These are phyloP conservation scores for Serripes groenlandicus DNA, from an alignment of 2,888 invertebrate genomes.

Conservation along the genomic window DNA sequence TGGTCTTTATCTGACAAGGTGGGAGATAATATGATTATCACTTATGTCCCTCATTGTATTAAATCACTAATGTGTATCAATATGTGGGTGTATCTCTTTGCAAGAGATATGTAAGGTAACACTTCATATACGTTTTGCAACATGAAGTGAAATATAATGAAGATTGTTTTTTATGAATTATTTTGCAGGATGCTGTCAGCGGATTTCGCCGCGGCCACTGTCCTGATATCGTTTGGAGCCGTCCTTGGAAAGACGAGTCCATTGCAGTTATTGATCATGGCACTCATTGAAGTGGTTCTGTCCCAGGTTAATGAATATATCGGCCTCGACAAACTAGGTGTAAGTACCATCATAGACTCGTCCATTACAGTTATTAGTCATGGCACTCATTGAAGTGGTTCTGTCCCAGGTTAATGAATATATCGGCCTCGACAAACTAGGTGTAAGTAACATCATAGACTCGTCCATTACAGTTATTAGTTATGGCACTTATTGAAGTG, in stretches of 20 bases:
- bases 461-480: slow-evolving; percentile 86
- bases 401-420: slow-evolving; percentile 86
- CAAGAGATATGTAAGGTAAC: too few relatives aligned
- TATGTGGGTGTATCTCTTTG: too few relatives aligned
- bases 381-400: slow-evolving; percentile 87
- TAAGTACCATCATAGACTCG: slow-evolving; percentile 85
- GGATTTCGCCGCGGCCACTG: slow-evolving; percentile 87
- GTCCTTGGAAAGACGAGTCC: slow-evolving; percentile 87
- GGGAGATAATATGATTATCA: too few relatives aligned
- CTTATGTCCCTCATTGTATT: too few relatives aligned
- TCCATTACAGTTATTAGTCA: slow-evolving; percentile 86
- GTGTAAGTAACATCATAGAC: slow-evolving; percentile 85
- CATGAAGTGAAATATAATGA: too few relatives aligned
- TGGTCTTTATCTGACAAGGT: too few relatives aligned
- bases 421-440: slow-evolving; percentile 82
- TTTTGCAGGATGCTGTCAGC: slow-evolving; percentile 86
- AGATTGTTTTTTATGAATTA: too few relatives aligned
- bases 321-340: slow-evolving; percentile 82
- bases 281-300: slow-evolving; percentile 86
- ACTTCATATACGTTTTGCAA: too few relatives aligned
- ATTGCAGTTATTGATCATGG: slow-evolving; percentile 87
- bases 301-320: slow-evolving; percentile 86
- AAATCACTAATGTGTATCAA: too few relatives aligned
- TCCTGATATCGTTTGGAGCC: slow-evolving; percentile 88
- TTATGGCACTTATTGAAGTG: slow-evolving; percentile 87